Evolutionary conservation across 2,888 invertebrate genomes (phyloP).

Genomic region (Cephus nigrinus): DNA sequence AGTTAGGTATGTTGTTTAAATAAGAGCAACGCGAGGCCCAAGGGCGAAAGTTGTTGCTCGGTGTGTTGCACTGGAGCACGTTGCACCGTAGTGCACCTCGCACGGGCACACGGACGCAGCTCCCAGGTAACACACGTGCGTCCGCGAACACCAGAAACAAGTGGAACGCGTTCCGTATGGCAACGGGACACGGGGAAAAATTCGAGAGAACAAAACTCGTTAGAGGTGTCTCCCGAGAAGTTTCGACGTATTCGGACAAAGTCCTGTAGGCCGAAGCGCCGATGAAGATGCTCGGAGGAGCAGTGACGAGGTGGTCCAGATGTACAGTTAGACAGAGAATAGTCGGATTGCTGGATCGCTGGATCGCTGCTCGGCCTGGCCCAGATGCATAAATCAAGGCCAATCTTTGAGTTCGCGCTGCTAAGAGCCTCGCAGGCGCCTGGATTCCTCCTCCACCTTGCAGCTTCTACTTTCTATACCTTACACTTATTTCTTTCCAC

Average conservation of each 20-base stretch:
- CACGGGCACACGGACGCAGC: not conserved
- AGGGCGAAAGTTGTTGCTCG: constrained; percentile 61
- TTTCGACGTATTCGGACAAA: not conserved
- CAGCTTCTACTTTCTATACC: no score
- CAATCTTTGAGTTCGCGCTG: constrained; percentile 37
- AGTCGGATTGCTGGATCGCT: not conserved
- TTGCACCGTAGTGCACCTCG: constrained; percentile 5
- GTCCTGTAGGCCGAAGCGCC: no score
- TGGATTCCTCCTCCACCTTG: no score
- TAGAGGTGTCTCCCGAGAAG: constrained; percentile 1
- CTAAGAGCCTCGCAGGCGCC: not conserved
- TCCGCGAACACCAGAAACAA: constrained; percentile 38
- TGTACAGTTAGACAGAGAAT: not conserved
- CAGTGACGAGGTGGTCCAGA: constrained; percentile 3
- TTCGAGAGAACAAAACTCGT: constrained; percentile 1
- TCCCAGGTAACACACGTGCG: constrained; percentile 25
- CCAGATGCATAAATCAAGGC: constrained; percentile 45
- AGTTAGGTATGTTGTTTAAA: constrained; percentile 64
- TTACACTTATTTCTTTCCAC: no score
- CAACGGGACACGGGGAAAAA: not conserved
- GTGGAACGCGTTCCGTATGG: constrained; percentile 41
- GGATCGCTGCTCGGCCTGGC: constrained; percentile 13
- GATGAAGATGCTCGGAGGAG: not conserved
- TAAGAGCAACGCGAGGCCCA: constrained; percentile 62
- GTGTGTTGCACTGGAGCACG: constrained; percentile 10